Base-by-base conservation (phyloP, 2,888 invertebrate species). In the Aphidius colemani region DNA sequence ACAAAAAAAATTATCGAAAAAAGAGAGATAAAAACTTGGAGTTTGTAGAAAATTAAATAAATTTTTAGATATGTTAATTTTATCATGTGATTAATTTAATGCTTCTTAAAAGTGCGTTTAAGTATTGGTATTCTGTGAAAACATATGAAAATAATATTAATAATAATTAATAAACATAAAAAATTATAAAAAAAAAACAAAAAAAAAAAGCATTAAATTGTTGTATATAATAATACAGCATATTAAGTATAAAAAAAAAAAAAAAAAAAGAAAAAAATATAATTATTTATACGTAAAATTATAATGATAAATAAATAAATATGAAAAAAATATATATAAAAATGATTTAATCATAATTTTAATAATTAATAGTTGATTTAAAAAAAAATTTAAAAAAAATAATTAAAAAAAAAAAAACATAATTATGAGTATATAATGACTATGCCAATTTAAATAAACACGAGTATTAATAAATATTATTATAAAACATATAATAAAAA, bases 381-480 rank as follows among this genome's bases (percentile, higher is more conserved):
- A 65, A 62, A 67, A 63, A 61, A 63, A 68, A 68, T 62, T 13
- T 13, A 13, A 18, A 18, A 18, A n/a, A n/a, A n/a, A n/a, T n/a
- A n/a, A 18, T 18, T 18, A 1, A 18, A 18, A 66, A 61, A 67
- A 60, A 63, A 67, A 60, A 63, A 66, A 61, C 65, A 70, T 69
- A 67, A 75, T 73, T 75, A 75, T 72, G 73, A 76, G 71, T 74
- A 73, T 72, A 68, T 68, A 70, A 71, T 74, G 30, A 30, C 30
- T 72, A 75, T 73, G 76, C 77, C 75, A 77, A 77, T 77, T 30
- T 73, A 73, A 71, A 67, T 72, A 73, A 74, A 76, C 69, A 71
- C 72, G 75, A 77, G 76, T 76, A 78, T 77, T 77, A 76, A 71
- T 67, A 69, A 70, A 69, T 67, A 63, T 64, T 67, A 65, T 30